Percentiles rank a stretch among this genome's conserved stretches.
These are phyloP conservation scores for Sciurus carolinensis DNA, from an alignment of 2,797 vertebrate species.

Conservation along the genomic window DNA sequence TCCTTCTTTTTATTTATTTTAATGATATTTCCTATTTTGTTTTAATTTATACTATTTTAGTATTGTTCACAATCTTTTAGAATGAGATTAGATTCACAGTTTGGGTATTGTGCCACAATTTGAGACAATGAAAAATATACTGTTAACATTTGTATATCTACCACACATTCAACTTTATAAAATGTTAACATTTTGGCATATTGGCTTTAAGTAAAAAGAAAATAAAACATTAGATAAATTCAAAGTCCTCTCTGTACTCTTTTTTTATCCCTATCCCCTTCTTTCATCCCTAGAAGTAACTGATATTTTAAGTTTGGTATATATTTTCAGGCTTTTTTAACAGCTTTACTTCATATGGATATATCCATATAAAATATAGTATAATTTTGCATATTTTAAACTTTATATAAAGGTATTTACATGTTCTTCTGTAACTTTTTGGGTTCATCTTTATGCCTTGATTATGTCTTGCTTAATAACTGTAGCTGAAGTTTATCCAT, in stretches of 20 bases:
- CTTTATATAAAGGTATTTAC: neutral
- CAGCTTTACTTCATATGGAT: neutral
- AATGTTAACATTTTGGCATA: neutral
- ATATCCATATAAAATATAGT: neutral
- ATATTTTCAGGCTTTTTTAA: neutral
- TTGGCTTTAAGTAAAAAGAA: constrained; percentile 36
- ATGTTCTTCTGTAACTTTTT: neutral
- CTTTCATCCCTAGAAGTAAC: constrained; percentile 2
- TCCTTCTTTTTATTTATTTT: too few species aligned
- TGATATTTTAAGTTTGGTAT: constrained; percentile 28
- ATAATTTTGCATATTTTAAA: constrained; percentile 31
- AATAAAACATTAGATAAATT: neutral
- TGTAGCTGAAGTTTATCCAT: neutral
- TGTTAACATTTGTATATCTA: neutral
- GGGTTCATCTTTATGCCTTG: neutral
- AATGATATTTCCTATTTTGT: neutral
- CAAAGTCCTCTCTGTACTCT: neutral
- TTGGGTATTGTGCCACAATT: neutral
- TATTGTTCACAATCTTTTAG: neutral
- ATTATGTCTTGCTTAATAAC: neutral
- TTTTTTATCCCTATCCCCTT: neutral
- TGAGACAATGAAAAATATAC: neutral
- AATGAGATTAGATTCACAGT: constrained; percentile 4
- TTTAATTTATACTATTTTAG: constrained; percentile 39
- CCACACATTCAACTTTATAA: constrained; percentile 22